Conservation (phyloP, 2,113 vertebrate genomes). For the Regulus satrapa region DNA sequence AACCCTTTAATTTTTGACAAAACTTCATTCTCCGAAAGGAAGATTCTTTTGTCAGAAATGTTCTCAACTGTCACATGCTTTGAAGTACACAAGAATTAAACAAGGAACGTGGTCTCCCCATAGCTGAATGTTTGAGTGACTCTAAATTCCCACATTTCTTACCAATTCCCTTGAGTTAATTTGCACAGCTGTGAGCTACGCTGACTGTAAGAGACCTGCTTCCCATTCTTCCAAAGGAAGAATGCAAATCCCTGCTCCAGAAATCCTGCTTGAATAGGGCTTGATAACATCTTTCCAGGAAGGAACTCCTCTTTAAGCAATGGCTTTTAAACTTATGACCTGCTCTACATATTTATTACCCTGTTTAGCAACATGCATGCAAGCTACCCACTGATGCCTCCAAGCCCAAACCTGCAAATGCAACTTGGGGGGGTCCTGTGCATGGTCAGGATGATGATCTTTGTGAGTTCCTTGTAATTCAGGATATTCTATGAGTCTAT, state of each 20-base stretch:
- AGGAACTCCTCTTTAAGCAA: slow-evolving; percentile 23
- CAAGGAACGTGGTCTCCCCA: not conserved
- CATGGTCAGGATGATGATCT: not conserved
- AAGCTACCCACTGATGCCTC: not conserved
- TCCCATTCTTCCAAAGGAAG: not conserved
- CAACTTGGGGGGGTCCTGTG: not conserved
- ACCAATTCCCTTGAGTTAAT: not conserved
- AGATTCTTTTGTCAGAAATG: slow-evolving; percentile 26
- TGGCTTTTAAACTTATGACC: not conserved
- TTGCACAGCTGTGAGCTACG: not conserved
- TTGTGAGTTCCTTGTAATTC: not conserved
- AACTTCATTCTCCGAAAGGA: not conserved
- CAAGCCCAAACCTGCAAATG: not conserved
- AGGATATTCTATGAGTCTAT: not conserved
- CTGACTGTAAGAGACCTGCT: not conserved
- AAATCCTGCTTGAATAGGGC: not conserved
- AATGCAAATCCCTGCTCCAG: not conserved
- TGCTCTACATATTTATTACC: not conserved
- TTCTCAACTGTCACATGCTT: not conserved
- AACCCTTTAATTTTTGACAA: slow-evolving; percentile 46
- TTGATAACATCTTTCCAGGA: slow-evolving; percentile 17
- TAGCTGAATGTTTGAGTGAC: not conserved
- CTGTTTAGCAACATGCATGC: not conserved
- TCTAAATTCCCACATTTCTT: not conserved
- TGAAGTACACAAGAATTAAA: not conserved